A percentile compares a stretch with the other conserved stretches of the same genome.
Conservation (phyloP, 2,888 invertebrate genomes). For the Philereme vetulata region DNA sequence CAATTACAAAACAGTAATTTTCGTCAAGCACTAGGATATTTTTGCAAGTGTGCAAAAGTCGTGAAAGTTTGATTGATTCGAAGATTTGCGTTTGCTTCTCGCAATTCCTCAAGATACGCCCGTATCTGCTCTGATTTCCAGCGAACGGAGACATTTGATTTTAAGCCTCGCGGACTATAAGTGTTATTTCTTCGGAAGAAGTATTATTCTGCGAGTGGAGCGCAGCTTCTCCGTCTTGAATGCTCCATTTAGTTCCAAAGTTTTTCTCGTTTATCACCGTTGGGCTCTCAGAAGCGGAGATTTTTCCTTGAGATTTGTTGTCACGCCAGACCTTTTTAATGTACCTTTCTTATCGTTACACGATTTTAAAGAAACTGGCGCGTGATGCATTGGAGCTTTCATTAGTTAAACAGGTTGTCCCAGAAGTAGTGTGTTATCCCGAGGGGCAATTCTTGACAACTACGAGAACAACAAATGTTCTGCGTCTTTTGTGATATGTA, state of each 20-base stretch:
- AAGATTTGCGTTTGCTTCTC: conserved; percentile 41
- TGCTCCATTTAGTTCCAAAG: conserved; percentile 84
- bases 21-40: too few species aligned
- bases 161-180: conserved; percentile 83
- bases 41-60: conserved; percentile 13
- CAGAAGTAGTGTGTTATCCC: too few species aligned
- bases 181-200: conserved; percentile 82
- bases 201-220: conserved; percentile 82
- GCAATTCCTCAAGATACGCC: conserved; percentile 65
- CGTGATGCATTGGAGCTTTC: conserved; percentile 47
- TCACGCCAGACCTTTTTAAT: conserved; percentile 85
- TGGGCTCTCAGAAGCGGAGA: conserved; percentile 82
- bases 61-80: conserved; percentile 35
- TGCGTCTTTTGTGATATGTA: too few species aligned
- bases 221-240: conserved; percentile 81
- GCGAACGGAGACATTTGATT: conserved; percentile 81
- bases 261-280: conserved; percentile 84
- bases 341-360: conserved; percentile 80
- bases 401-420: conserved; percentile 15
- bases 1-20: too few species aligned
- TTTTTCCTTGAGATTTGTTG: conserved; percentile 85
- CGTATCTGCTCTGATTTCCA: conserved; percentile 64
- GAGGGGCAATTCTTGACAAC: too few species aligned
- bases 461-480: too few species aligned
- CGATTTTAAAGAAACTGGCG: conserved; percentile 75